Percentiles rank a stretch among this genome's conserved stretches.
Evolutionary conservation across 2,113 vertebrate genomes (phyloP).

Genomic region (Cebidichthys violaceus): DNA sequence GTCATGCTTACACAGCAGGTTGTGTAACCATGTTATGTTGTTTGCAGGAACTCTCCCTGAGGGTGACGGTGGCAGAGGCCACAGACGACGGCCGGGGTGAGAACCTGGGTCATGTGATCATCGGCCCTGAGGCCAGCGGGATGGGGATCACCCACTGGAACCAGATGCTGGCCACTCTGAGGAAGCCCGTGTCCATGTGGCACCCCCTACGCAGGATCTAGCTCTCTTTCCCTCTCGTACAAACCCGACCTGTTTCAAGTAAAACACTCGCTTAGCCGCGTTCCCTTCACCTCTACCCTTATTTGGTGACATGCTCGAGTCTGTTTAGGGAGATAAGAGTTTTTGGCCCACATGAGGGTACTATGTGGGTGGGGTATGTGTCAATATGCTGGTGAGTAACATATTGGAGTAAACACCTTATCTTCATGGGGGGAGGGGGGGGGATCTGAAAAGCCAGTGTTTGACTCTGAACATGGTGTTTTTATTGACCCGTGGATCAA

Average conservation of each 20-base stretch:
- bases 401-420: conserved; percentile 6
- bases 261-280: conserved; percentile 16
- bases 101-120: conserved; percentile 95
- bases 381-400: background rate
- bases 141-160: conserved; percentile 99
- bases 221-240: background rate
- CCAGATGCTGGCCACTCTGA: conserved; percentile 97
- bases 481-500: conserved; percentile 20
- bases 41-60: conserved; percentile 93
- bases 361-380: background rate
- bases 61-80: conserved; percentile 94
- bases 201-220: conserved; percentile 92
- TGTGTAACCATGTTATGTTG: conserved; percentile 6
- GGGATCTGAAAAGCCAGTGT: conserved; percentile 10
- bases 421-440: background rate
- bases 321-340: conserved; percentile 11
- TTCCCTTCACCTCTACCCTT: conserved; percentile 4
- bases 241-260: conserved; percentile 8
- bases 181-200: conserved; percentile 99
- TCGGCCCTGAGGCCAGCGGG: conserved; percentile 91
- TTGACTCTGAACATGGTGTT: background rate
- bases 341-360: conserved; percentile 4
- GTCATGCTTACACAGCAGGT: conserved; percentile 35
- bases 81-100: conserved; percentile 91
- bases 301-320: conserved; percentile 12